Base-by-base conservation (phyloP, 2,113 vertebrate genomes). In the Vulpes lagopus region DNA sequence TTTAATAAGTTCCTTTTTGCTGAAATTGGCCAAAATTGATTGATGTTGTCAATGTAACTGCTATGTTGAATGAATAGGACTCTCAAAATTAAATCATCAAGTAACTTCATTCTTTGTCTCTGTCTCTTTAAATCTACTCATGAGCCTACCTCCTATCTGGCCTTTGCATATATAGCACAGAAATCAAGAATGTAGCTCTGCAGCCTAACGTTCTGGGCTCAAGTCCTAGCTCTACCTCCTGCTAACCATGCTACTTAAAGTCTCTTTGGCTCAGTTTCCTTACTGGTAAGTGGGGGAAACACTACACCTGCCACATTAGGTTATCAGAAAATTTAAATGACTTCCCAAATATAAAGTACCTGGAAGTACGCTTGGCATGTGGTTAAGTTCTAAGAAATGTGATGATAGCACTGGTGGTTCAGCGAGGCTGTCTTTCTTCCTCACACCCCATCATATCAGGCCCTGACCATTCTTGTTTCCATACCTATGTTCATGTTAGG, bases 1-100 rank as follows among this genome's bases (percentile, higher is more conserved):
- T 82, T 89, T 96, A 69, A 90, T 65, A 91, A 65, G 64, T 32
- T 23, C 10, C 9, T 17, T 94, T 97, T 82, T 73, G 55, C 53
- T 87, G 27, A 86, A 95, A 95, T 92, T 67, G 10, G 43, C 9
- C 35, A 87, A 86, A 65, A 94, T 59, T 82, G 17, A 95, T 67
- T 59, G 49, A 8, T 69, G 35, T 78, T 92, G 20, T 86, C 80
- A 35, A 17, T 67, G 9, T 79, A 93, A 93, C 19, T 43, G 65
- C 35, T 60, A 67, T 8, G 9, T 60, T 67, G 25, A 86, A 90
- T 30, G 83, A 83, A 91, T 0, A 95, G 55, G 23, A 30, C 53
- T 95, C 65, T 38, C 22, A 7, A 80, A n/a, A 69, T 89, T 32
- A 95, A 97, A 81, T 81, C 35, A 93, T 14, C 8, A 78, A 60